Evolutionary conservation across 2,888 invertebrate species (phyloP), one percentile per base, ranked within the genome.

Genomic region (Elegia similella): DNA sequence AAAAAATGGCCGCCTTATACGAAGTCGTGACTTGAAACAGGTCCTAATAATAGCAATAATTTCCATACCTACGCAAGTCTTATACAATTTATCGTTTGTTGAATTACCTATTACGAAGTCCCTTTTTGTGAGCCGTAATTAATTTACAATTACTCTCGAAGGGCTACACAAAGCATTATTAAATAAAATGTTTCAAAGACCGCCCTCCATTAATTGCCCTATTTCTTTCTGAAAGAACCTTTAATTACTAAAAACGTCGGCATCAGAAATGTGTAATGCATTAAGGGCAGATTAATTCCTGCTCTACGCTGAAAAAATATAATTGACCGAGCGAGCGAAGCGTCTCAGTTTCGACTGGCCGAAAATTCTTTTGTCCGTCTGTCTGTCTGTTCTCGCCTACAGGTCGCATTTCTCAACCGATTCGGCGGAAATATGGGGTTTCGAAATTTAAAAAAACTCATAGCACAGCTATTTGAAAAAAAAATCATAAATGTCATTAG

Each of bases 141-240:
- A 87, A 87, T 88, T 86, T 75, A 85, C 86, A 88, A 88, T 88
- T 88, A 88, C 81, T 80, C 83, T 83, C 82, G 76, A 80, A 84
- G 82, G 80, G 82, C 83, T 83, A 72, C 76, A 82, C 78, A 78
- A 72, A 78, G 82, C 74, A 77, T 86, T 85, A 85, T 87, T 87
- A 84, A 88, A 87, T 86, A 84, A 83, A 88, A 86, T 78, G 79
- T 83, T 84, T 77, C 77, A 78, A 82, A 82, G 78, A 72, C 73
- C 72, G 66, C 72, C 71, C 72, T 72, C 66, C 72, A 70, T 78
- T 82, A 73, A 81, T 82, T 59, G 65, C 63, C 68, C 69, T 80
- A 80, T 81, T 85, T 80, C 75, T 76, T 85, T 78, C 72, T 70
- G 63, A 71, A 23, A 67, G 76, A 78, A 75, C 75, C 76, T 76